Evolutionary conservation across 2,113 vertebrate genomes (phyloP), one percentile per base, ranked within the genome.

Genomic region (Myocastor coypus): DNA sequence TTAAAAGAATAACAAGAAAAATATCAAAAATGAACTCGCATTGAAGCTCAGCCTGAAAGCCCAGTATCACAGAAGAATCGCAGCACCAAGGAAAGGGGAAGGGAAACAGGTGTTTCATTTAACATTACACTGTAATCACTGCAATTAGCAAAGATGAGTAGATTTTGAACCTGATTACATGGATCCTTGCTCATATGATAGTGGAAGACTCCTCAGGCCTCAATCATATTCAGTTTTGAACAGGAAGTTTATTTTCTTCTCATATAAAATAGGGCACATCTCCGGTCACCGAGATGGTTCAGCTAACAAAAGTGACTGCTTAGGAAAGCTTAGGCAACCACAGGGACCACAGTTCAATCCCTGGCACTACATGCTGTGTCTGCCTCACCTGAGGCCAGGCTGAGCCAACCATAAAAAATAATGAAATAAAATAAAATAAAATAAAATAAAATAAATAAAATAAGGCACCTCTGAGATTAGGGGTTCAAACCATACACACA

Each of bases 21-120:
- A 22, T 22, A 34, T 7, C 14, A n/a, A n/a, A 14, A n/a, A 5
- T n/a, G 22, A 4, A 24, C 9, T 40, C 3, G 24, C 24, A 2
- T 28, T 14, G 40, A 40, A 46, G 73, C 40, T 75, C 12, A 42
- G 37, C 3, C 2, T 42, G 24, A 42, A 42, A 12, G 0, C 12
- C 73, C 40, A 5, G 22, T 61, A 24, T 24, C 22, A 61, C 4
- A 42, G 24, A 46, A 26, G 37, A 42, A 42, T 14, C 40, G 24
- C 73, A 46, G 24, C 46, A 46, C 40, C 40, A 28, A 12, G 46
- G 26, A 30, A 8, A 46, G 5, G 42, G 12, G 28, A 46, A 77
- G 42, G 12, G 13, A 46, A 77, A 75, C 24, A 7, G 3, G 6
- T 52, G 34, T 26, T 9, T 82, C 37, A 78, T 10, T 28, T 34